Evolutionary conservation across 2,888 invertebrate genomes (phyloP).

Genomic region (Timema podura): DNA sequence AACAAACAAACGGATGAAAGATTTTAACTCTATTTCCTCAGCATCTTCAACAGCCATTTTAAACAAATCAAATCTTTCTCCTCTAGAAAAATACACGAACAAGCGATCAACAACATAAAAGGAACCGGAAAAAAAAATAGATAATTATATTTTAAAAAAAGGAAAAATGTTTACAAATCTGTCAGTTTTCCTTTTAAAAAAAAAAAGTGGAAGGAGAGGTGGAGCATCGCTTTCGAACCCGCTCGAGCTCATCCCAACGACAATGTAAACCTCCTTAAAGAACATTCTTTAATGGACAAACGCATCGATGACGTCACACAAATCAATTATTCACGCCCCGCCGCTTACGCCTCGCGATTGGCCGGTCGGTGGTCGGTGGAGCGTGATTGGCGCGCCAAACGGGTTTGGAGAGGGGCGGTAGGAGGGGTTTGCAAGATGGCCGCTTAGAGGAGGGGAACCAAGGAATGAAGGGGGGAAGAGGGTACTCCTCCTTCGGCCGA

Average conservation of each 20-base stretch:
- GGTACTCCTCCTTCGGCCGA: neutral
- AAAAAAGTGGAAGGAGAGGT: neutral
- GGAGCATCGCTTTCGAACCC: neutral
- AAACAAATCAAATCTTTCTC: no score
- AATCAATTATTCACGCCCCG: conserved; percentile 26
- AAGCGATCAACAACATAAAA: neutral
- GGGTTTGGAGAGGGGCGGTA: conserved; percentile 11
- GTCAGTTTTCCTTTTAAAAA: neutral
- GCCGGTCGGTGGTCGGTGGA: conserved; percentile 4
- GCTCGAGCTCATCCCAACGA: conserved; percentile 5
- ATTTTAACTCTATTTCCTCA: no score
- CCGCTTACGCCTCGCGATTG: conserved; percentile 23
- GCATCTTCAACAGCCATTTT: no score
- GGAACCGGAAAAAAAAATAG: conserved; percentile 5
- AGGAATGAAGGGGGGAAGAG: neutral
- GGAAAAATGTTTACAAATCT: conserved; percentile 12
- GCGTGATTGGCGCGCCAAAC: conserved; percentile 23
- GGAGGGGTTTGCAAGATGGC: conserved; percentile 28
- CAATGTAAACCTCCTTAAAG: neutral
- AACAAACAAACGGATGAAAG: no score
- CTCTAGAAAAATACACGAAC: no score
- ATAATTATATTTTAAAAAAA: neutral
- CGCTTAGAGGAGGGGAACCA: conserved; percentile 18
- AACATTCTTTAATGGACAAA: conserved; percentile 29
- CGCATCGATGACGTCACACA: conserved; percentile 28